Evolutionary conservation across 2,113 vertebrate genomes (phyloP), one percentile per base, ranked within the genome.

Genomic region (Colius striatus): DNA sequence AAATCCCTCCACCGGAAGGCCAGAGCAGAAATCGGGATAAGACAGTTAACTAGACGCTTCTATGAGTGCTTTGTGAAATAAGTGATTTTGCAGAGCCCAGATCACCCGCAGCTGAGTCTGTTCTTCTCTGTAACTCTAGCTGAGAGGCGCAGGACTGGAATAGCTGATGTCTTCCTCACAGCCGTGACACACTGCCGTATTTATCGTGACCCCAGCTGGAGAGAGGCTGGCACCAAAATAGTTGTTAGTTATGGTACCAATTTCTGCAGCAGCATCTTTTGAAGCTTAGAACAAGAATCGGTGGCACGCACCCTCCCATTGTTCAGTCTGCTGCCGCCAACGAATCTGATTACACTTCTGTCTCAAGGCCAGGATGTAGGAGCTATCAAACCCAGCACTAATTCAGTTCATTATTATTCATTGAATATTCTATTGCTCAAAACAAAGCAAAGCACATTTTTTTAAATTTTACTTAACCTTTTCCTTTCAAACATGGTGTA

Each of bases 391-490:
- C 20, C 54, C 47, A 57, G 79, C 55, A 30, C 45, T 61, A 51
- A 77, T 61, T 87, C 16, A 26, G 63, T 94, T 80, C 48, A 48
- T 76, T 92, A 51, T 89, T 78, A 55, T 73, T 87, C 92, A 58
- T 90, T 95, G 85, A 84, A 90, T 76, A 95, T 47, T 57, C 63
- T 83, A 11, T 70, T 89, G 81, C 92, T 78, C 51, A 65, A 91
- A 95, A 89, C 48, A 27, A 60, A 41, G 50, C 36, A 80, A 68
- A 86, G 12, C 9, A 9, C 20, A 6, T 70, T 36, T 25, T 91
- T 87, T 83, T 66, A 60, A 60, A 72, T 77, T 85, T 79, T 53
- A 18, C 84, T 94, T 96, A 94, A 97, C 86, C 94, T 97, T 97
- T 97, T 87, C 30, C 36, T 96, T 97, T 96, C 70, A 17, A 41